Evolutionary conservation across 2,113 vertebrate species (phyloP).

Genomic region (Lanius ludovicianus): DNA sequence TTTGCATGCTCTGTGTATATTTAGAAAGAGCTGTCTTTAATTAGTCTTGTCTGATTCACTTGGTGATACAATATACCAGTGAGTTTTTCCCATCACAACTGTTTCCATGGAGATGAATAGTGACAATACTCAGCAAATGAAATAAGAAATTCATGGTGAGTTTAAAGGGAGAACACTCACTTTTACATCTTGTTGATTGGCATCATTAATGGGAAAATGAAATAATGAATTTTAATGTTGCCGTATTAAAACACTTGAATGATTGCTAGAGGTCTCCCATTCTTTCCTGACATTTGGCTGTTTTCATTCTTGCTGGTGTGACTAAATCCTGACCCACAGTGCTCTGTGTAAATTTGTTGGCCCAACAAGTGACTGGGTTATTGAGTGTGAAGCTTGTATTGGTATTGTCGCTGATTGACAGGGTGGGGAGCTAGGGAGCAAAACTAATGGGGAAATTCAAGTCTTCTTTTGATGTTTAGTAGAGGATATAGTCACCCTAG

Average conservation of each 20-base stretch:
- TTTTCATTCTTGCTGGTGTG: neutral
- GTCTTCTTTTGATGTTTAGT: neutral
- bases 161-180: neutral
- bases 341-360: neutral
- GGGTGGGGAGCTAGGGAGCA: neutral
- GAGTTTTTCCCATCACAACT: conserved; percentile 27
- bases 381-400: accelerated
- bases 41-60: conserved; percentile 52
- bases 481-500: neutral
- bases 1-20: conserved; percentile 15
- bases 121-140: neutral
- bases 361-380: neutral
- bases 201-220: neutral
- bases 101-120: conserved; percentile 51
- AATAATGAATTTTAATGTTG: neutral
- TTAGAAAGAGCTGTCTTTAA: conserved; percentile 47
- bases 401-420: neutral
- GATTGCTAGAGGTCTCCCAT: neutral
- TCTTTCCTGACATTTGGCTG: neutral
- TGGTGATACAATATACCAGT: neutral
- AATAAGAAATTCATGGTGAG: conserved; percentile 5
- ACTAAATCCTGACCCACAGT: neutral
- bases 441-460: neutral
- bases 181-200: neutral
- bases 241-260: neutral